Conservation (phyloP, 2,113 vertebrate species). For the Nothoprocta pentlandii region DNA sequence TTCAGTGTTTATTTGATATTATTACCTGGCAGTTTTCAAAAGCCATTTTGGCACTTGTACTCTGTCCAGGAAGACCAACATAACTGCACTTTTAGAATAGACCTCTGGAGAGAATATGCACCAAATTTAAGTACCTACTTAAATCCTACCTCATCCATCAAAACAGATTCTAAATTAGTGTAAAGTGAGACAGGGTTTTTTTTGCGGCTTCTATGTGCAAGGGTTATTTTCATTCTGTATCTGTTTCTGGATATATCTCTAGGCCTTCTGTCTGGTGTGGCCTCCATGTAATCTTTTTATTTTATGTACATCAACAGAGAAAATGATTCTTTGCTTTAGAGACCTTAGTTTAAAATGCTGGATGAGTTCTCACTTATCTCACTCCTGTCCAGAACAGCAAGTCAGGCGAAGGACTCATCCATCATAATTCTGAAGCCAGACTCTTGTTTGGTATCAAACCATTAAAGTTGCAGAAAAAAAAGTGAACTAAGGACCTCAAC, state of each 20-base stretch:
- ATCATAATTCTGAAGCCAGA: slow-evolving; percentile 20
- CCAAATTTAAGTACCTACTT: neutral
- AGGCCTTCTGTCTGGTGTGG: neutral
- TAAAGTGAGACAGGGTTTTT: neutral
- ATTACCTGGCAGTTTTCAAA: neutral
- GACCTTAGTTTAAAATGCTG: slow-evolving; percentile 1
- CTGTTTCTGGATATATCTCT: rapidly evolving
- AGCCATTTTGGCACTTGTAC: neutral
- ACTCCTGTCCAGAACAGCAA: neutral
- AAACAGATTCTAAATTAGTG: neutral
- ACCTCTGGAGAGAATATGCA: neutral
- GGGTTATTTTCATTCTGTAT: neutral
- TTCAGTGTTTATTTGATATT: neutral
- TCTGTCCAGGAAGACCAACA: neutral
- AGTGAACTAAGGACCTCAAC: neutral
- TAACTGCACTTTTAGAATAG: neutral
- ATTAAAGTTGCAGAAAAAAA: neutral
- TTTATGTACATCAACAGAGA: neutral
- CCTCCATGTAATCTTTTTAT: neutral
- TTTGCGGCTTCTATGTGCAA: neutral
- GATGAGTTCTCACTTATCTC: neutral
- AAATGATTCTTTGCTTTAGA: neutral
- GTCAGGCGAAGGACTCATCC: neutral
- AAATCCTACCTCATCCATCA: neutral
- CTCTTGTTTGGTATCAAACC: slow-evolving; percentile 3